Conservation (phyloP, 35 echinoderm and acorn worm genomes). For the Patiria miniata region DNA sequence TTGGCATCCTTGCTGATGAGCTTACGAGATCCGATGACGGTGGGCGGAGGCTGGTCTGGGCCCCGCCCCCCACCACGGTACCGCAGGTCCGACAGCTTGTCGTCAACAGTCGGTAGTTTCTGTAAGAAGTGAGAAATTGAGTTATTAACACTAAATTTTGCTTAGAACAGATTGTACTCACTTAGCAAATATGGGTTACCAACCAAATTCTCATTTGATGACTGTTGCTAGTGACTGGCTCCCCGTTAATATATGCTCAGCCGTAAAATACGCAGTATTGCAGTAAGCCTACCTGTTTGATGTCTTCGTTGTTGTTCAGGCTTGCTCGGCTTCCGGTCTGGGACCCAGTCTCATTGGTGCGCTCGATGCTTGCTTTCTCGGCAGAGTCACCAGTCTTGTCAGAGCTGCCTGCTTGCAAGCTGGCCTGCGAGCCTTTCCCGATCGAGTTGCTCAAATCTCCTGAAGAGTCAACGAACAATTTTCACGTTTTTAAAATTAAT, state of each 20-base stretch:
- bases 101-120: not conserved
- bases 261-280: no score
- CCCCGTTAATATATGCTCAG: no score
- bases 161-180: no score
- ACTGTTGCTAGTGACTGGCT: no score
- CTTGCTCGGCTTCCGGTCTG: not conserved
- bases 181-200: no score
- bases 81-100: conserved; percentile 20
- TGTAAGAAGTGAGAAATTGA: not conserved
- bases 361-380: not conserved
- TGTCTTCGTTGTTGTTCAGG: not conserved
- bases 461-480: not conserved
- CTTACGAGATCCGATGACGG: conserved; percentile 75
- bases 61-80: no score
- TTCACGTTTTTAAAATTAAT: not conserved
- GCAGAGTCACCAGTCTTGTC: not conserved
- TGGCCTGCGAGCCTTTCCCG: not conserved
- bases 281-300: not conserved
- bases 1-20: conserved; percentile 74
- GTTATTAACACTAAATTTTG: no score
- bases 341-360: not conserved
- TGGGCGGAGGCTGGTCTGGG: conserved; percentile 34
- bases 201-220: no score
- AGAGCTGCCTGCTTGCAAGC: not conserved
- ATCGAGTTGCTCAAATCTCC: conserved; percentile 11